phyloP scores from a whole-genome alignment of 2,797 vertebrate species.

The Hemitrygon akajei region DNA sequence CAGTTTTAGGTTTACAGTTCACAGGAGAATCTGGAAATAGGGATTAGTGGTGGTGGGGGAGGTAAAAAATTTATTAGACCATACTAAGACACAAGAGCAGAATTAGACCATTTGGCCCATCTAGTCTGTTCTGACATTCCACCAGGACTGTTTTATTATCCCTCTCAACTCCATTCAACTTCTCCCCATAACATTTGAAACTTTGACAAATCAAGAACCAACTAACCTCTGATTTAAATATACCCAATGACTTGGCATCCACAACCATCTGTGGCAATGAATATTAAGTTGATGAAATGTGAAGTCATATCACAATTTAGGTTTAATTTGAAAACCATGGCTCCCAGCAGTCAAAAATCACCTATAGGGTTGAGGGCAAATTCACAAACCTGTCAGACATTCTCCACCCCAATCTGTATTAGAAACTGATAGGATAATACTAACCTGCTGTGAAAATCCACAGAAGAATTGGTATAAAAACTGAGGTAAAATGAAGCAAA shows the following conservation, averaged over 20 bases:
- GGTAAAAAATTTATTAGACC: too few species aligned
- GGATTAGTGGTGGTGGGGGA: neutral
- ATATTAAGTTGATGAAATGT: neutral
- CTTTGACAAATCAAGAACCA: too few species aligned
- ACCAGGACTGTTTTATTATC: too few species aligned
- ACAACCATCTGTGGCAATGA: neutral
- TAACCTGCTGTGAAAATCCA: constrained; percentile 95
- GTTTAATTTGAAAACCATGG: neutral
- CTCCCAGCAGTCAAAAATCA: neutral
- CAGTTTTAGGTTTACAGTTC: neutral
- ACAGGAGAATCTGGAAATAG: neutral
- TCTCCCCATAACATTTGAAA: too few species aligned
- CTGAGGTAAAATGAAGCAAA: constrained; percentile 97
- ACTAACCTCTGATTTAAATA: too few species aligned
- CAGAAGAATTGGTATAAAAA: constrained; percentile 99
- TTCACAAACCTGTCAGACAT: neutral
- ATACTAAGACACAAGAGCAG: too few species aligned
- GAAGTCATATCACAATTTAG: neutral
- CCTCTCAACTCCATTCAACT: too few species aligned
- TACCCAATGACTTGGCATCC: too few species aligned
- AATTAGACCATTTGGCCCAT: too few species aligned
- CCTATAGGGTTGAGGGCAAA: neutral
- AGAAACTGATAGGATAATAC: constrained; percentile 43
- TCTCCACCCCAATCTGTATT: neutral
- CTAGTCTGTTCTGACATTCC: too few species aligned